Base-by-base conservation (phyloP, 37 sponge, comb jelly and placozoan genomes). In the Bolinopsis microptera region DNA sequence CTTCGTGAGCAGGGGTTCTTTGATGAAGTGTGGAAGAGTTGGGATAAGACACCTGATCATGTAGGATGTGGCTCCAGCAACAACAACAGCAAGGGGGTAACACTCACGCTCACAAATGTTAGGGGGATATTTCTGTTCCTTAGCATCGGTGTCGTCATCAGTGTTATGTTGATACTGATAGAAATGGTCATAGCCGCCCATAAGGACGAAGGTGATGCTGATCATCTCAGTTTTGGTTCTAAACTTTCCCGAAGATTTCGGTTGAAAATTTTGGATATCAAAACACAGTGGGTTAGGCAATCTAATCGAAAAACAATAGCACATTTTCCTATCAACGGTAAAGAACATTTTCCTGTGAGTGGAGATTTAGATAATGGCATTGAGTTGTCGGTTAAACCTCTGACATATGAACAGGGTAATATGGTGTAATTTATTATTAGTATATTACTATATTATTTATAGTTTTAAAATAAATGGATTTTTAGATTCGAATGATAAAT, bases 1-100 rank as follows among this genome's bases (percentile, higher is more conserved):
- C 82, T 80, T 2, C 35, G 82, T 31, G 82, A 80, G 30, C 82
- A 80, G 8, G 82, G 82, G 1, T 80, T 80, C 37, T 80, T 80
- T 33, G 82, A 80, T 80, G 38, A 80, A 1, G 16, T 80, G 8
- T 80, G 82, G 82, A 80, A 80, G 82, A 80, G 32, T 9, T 80
- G 38, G 35, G 82, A 80, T 22, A 80, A 80, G 32, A 80, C 37
- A 34, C 82, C 82, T 9, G 82, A 80, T 22, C 22, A 18, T 35
- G 22, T 5, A 22, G 38, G 38, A 28, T 80, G 82, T 34, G 32
- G 23, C 22, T 16, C 38, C 38, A 35, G 37, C 38, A 21, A 28
- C 5, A 33, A 33, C 31, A 35, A 35, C 30, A 33, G 38, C 2
- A 72, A 72, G 75, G 82, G 38, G 1, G 38, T 80, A 37, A 70